These are phyloP conservation scores for Sinocyclocheilus maitianheensis DNA, from an alignment of 2,113 vertebrate genomes.

Conservation along the genomic window DNA sequence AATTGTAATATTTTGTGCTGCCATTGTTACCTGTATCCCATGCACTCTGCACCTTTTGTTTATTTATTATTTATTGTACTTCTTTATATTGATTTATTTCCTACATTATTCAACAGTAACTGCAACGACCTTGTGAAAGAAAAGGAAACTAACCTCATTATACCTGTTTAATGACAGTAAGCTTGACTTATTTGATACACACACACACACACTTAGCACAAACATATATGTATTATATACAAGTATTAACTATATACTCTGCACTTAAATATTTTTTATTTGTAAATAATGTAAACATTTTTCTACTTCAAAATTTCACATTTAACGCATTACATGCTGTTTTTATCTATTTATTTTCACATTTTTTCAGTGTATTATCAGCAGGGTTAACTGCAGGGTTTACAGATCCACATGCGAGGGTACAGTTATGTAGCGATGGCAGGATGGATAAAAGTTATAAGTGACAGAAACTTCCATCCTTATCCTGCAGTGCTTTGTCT, in stretches of 20 bases:
- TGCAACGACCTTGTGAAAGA: not conserved
- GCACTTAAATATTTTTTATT: no score
- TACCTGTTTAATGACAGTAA: not conserved
- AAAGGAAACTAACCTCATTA: constrained; percentile 5
- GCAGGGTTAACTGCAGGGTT: not conserved
- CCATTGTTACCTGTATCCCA: not conserved
- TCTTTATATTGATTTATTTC: constrained; percentile 36
- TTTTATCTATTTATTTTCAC: no score
- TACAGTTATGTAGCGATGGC: not conserved
- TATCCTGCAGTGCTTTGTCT: constrained; percentile 35
- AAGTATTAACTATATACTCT: no score
- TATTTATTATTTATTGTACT: constrained; percentile 21
- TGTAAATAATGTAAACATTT: no score
- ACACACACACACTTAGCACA: no score
- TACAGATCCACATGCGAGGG: not conserved
- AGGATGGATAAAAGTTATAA: constrained; percentile 27
- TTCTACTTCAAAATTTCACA: no score
- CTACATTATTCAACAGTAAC: constrained; percentile 34
- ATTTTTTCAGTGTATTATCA: not conserved
- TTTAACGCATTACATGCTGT: no score
- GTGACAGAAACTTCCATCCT: constrained; percentile 32
- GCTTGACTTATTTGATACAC: no score
- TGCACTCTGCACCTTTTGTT: not conserved
- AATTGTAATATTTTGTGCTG: not conserved
- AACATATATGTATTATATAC: no score